Evolutionary conservation across 2,797 vertebrate genomes (phyloP), one percentile per base, ranked within the genome.

Genomic region (Malacoctenus gilli): DNA sequence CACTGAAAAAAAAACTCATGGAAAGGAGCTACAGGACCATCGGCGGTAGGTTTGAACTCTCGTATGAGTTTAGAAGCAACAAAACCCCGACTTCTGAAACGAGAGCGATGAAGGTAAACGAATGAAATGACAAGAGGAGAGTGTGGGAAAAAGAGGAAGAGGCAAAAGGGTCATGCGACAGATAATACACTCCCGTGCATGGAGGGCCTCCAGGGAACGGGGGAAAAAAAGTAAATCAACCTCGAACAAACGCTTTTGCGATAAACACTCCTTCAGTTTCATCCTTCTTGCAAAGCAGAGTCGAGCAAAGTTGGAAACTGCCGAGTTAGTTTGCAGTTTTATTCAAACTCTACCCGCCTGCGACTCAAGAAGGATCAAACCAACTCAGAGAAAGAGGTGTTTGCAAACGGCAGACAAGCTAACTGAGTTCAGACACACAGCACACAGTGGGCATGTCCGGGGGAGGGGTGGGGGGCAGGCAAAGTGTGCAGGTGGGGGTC

Each of bases 221-320:
- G 8, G 4, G 8, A 23, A 23, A 23, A 4, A 23, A 23, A 4
- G 8, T 4, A 48, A 4, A 23, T 8, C 4, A 23, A 31, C 5
- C 49, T 30, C 13, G 0, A 41, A 36, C 18, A 54, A 59, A 61
- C 67, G 55, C 68, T 76, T 82, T 80, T 79, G 68, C 68, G 81
- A 77, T 35, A 36, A 61, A 60, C 44, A 30, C 2, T 8, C 40
- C 59, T 52, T 47, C 25, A 20, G 50, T 55, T 71, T 77, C 34
- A 60, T 60, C 36, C 51, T 37, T 12, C 36, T 43, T 25, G 2
- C 41, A 4, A 46, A 53, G 59, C 8, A 8, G 8, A 77, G 41
- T 8, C 49, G 42, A 18, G 5, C 41, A 49, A 58, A 35, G 1
- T 23, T 4, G 8, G 8, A 23, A 23, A 23, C 22, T 4, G 22